phyloP scores from a whole-genome alignment of 2,113 vertebrate species.

The Rhinolophus ferrumequinum region DNA sequence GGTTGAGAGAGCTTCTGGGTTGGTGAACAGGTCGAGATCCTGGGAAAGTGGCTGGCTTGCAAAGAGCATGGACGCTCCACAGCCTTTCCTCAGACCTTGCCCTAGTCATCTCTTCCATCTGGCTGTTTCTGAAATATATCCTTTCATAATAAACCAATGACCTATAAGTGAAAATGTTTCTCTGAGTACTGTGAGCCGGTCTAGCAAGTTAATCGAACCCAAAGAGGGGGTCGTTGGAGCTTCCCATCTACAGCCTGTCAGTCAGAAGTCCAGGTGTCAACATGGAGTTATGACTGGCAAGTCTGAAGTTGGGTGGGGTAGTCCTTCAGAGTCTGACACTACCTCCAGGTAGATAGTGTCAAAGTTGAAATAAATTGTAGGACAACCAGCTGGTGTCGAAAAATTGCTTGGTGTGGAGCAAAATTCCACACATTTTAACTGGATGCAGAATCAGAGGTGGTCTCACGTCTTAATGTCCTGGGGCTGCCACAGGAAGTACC shows the following conservation, averaged over 20 bases:
- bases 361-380: background rate
- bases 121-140: background rate
- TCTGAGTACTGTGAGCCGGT: background rate
- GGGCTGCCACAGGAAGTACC: background rate
- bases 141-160: background rate
- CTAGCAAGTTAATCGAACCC: background rate
- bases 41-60: background rate
- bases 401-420: background rate
- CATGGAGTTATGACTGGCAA: background rate
- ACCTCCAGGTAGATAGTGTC: background rate
- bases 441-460: background rate
- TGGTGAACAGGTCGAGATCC: background rate
- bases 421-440: background rate
- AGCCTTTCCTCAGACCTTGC: background rate
- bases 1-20: background rate
- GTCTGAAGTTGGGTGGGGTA: background rate
- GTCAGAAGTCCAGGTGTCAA: background rate
- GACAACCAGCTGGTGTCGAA: background rate
- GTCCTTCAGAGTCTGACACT: background rate
- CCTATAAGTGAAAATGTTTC: background rate
- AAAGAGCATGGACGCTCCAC: background rate
- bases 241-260: background rate
- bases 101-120: background rate
- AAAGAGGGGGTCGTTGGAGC: background rate
- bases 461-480: background rate